These are phyloP conservation scores for Hippocampus zosterae DNA, from an alignment of 2,113 vertebrate species.

Conservation along the genomic window DNA sequence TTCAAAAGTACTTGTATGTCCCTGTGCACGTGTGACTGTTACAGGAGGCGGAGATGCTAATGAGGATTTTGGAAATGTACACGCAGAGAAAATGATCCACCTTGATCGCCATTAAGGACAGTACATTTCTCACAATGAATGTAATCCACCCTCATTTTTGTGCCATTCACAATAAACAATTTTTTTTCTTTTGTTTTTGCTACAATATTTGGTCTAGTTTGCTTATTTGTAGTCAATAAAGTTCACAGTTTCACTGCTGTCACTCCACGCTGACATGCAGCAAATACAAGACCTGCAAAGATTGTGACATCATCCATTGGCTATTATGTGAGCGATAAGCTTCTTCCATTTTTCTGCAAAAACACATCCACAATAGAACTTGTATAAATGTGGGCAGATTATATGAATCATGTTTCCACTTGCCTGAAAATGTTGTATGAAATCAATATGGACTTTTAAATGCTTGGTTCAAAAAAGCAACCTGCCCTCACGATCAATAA, in stretches of 20 bases:
- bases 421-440: slow-evolving; percentile 29
- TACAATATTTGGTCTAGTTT: slow-evolving; percentile 17
- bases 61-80: slow-evolving; percentile 80
- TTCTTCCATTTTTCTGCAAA: slow-evolving; percentile 2
- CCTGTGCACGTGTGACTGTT: slow-evolving; percentile 15
- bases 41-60: slow-evolving; percentile 75
- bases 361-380: slow-evolving; percentile 35
- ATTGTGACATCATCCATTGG: neutral
- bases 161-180: slow-evolving; percentile 29
- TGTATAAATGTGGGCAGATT: slow-evolving; percentile 56
- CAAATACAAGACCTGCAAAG: neutral
- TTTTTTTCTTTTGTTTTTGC: slow-evolving; percentile 26
- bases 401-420: slow-evolving; percentile 45
- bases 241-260: slow-evolving; percentile 50
- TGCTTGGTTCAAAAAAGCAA: slow-evolving; percentile 39
- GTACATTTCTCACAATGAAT: slow-evolving; percentile 47
- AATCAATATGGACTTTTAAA: slow-evolving; percentile 41
- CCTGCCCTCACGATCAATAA: slow-evolving; percentile 48
- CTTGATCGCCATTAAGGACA: slow-evolving; percentile 25
- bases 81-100: slow-evolving; percentile 68
- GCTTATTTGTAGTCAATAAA: slow-evolving; percentile 67
- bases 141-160: slow-evolving; percentile 31
- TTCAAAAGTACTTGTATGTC: neutral
- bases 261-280: slow-evolving; percentile 28
- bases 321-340: neutral